phyloP scores from a whole-genome alignment of 2,113 vertebrate species.

The Delphinus delphis region DNA sequence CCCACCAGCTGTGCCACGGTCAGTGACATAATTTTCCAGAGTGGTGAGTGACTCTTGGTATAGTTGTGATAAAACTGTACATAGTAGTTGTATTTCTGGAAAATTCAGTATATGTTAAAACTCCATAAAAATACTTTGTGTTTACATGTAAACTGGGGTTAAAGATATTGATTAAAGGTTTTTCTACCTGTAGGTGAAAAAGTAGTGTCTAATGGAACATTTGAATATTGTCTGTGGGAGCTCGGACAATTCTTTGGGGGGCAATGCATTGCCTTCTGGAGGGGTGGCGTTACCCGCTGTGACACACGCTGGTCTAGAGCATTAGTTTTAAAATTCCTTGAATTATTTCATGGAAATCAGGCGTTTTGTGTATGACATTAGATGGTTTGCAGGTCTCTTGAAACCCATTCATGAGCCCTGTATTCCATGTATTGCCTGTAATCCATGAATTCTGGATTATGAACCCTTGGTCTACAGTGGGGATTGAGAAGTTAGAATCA shows the following conservation, averaged over 20 bases:
- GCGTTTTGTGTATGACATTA: background rate
- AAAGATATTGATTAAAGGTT: background rate
- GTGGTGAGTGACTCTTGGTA: background rate
- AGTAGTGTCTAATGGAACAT: background rate
- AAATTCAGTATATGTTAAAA: background rate
- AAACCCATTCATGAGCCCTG: background rate
- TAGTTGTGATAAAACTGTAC: background rate
- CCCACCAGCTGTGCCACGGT: accelerated
- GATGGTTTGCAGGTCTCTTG: background rate
- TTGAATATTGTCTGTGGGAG: background rate
- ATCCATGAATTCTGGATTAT: background rate
- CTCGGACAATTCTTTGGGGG: background rate
- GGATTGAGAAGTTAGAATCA: background rate
- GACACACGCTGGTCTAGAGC: background rate
- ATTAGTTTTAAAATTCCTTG: background rate
- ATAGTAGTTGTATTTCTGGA: background rate
- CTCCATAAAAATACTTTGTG: background rate
- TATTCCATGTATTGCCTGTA: background rate
- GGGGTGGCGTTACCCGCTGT: background rate
- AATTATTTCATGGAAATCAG: background rate
- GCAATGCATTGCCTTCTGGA: background rate
- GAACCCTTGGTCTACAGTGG: background rate
- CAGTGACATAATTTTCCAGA: background rate
- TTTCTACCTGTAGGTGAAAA: background rate
- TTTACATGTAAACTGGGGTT: background rate